These are phyloP conservation scores for Metridium senile DNA, from an alignment of 92 coral and sea anemone genomes.

Conservation along the genomic window DNA sequence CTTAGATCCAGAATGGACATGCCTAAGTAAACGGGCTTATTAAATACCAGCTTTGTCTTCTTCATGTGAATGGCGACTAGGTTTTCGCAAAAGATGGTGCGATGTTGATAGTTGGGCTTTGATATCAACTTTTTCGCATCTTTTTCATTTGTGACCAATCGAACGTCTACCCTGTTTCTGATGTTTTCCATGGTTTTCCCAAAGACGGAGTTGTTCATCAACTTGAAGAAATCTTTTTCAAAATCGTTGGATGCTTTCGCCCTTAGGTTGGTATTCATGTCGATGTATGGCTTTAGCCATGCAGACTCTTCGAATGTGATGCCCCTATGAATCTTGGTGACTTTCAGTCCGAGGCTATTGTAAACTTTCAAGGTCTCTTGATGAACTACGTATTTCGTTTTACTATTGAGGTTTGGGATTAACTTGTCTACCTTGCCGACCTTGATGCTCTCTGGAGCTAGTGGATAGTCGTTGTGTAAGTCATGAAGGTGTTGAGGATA, in stretches of 20 bases:
- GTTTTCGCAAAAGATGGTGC: conserved; percentile 45
- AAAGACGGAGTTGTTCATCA: background rate
- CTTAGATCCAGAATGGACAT: conserved; percentile 41
- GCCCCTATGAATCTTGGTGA: too few species aligned
- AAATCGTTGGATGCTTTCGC: background rate
- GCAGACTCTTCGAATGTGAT: too few species aligned
- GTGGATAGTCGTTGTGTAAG: too few species aligned
- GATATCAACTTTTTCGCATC: conserved; percentile 9
- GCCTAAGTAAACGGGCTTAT: conserved; percentile 47
- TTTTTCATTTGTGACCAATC: background rate
- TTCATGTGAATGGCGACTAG: conserved; percentile 36
- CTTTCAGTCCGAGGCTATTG: too few species aligned
- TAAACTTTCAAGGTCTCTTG: too few species aligned
- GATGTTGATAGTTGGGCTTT: conserved; percentile 46
- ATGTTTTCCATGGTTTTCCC: conserved; percentile 7
- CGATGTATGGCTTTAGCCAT: too few species aligned
- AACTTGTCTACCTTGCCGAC: too few species aligned
- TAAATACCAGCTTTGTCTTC: conserved; percentile 26
- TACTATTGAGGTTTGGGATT: too few species aligned
- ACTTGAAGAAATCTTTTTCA: background rate
- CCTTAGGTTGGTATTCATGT: background rate
- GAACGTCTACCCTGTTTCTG: background rate
- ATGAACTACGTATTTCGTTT: too few species aligned
- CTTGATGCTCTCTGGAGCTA: too few species aligned
- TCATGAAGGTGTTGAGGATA: too few species aligned